Conservation (phyloP, 1,140 invertebrate species). For the Hesperophylax magnus region DNA sequence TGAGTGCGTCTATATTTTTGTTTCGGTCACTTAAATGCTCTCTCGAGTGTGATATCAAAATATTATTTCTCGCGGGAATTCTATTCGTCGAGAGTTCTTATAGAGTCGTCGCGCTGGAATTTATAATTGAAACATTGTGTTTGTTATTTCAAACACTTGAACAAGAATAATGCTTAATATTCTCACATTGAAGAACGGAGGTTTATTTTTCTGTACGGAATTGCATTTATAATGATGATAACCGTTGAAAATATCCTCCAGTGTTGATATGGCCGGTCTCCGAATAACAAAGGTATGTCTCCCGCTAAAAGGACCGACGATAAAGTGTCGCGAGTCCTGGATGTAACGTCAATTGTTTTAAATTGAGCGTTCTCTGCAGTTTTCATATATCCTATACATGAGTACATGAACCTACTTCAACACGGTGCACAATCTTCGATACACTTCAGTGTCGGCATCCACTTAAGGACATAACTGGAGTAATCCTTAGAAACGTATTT, state of each 20-base stretch:
- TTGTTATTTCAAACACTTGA: constrained; percentile 10
- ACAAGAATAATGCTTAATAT: background rate
- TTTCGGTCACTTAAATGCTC: constrained; percentile 16
- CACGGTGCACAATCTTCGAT: background rate
- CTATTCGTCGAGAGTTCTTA: background rate
- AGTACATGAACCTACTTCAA: background rate
- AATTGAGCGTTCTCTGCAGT: constrained; percentile 31
- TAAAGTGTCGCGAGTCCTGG: constrained; percentile 44
- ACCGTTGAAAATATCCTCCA: background rate
- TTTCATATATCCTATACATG: constrained; percentile 3
- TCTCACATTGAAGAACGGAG: no score
- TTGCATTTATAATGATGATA: background rate
- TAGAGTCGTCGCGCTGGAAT: background rate
- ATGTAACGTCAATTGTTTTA: constrained; percentile 50
- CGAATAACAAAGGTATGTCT: constrained; percentile 43
- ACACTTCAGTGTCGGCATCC: background rate
- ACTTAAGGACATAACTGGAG: no score
- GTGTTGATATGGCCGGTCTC: background rate
- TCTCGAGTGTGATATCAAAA: constrained; percentile 28
- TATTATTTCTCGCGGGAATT: constrained; percentile 5
- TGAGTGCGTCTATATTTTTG: constrained; percentile 20
- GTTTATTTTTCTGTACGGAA: no score
- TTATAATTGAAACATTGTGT: constrained; percentile 17
- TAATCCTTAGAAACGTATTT: background rate
- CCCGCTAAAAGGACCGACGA: constrained; percentile 41